These are phyloP conservation scores for Brachystomella parvula DNA, from an alignment of 1,140 invertebrate genomes.

Conservation along the genomic window DNA sequence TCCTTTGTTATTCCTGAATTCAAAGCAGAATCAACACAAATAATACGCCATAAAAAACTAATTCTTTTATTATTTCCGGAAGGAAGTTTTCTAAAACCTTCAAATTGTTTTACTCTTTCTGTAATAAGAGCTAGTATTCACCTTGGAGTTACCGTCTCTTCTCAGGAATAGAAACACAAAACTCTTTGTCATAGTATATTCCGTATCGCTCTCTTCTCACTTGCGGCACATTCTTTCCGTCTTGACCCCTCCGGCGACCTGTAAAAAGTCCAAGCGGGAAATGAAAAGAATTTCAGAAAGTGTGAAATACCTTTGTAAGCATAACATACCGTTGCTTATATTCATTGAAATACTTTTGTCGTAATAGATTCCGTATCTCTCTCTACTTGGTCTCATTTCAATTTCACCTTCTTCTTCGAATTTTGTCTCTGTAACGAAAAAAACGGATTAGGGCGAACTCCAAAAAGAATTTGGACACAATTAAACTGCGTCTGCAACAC, in stretches of 20 bases:
- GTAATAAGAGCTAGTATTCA: too few species aligned
- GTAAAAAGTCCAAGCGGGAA: not conserved
- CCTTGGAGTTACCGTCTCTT: too few species aligned
- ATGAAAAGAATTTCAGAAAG: not conserved
- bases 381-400: not conserved
- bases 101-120: too few species aligned
- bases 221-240: not conserved
- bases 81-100: too few species aligned
- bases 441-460: not conserved
- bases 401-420: not conserved
- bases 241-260: not conserved
- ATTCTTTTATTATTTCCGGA: too few species aligned
- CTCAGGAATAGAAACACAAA: conserved; percentile 7
- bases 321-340: not conserved
- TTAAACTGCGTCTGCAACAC: not conserved
- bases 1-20: too few species aligned
- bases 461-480: too few species aligned
- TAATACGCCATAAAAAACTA: too few species aligned
- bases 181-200: conserved; percentile 8
- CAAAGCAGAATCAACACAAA: too few species aligned
- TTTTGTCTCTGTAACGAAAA: not conserved
- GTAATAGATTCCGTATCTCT: conserved; percentile 13
- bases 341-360: not conserved
- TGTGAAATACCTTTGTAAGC: not conserved
- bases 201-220: not conserved